Evolutionary conservation across 2,113 vertebrate species (phyloP), one percentile per base, ranked within the genome.

Genomic region (Stigmatopora argus): DNA sequence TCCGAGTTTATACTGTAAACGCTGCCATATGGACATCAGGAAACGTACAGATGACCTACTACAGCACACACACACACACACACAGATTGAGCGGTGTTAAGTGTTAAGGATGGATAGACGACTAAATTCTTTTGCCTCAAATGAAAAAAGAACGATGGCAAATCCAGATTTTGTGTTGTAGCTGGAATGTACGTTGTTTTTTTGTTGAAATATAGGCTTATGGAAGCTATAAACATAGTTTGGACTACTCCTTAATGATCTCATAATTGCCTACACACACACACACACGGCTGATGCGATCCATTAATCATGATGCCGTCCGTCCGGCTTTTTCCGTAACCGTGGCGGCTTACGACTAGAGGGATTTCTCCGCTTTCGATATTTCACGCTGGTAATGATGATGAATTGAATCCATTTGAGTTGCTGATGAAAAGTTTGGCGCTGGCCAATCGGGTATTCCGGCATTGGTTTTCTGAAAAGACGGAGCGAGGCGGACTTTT

Each of bases 231-330:
- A 66, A 67, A 68, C 71, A 73, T 73, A 60, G 69, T 53, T 83
- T 77, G 72, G 69, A 80, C 69, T 75, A 64, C 63, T 64, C 80
- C 77, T 79, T 78, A 82, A 86, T 79, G 80, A 83, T 68, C 51
- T 47, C 62, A 65, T 82, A 70, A 85, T 82, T 75, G 69, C 66
- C 62, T 65, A 64, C 70, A 67, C 65, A 77, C 71, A 67, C 68
- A 60, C 34, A 64, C 71, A 67, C 68, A 60, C 34, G 64, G 73
- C 64, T 80, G 69, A 82, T 82, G 78, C 75, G 67, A 66, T 77
- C 64, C 85, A 85, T 86, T 64, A 78, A 85, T 86, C 77, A 78
- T 64, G 34, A 23, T 18, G 18, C 34, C 69, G 62, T 72, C 26
- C 26, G 26, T 62, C 31, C 60, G 66, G 31, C n/a, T n/a, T 53